Base-by-base conservation (phyloP, 2,113 vertebrate species). In the Zeus faber region DNA sequence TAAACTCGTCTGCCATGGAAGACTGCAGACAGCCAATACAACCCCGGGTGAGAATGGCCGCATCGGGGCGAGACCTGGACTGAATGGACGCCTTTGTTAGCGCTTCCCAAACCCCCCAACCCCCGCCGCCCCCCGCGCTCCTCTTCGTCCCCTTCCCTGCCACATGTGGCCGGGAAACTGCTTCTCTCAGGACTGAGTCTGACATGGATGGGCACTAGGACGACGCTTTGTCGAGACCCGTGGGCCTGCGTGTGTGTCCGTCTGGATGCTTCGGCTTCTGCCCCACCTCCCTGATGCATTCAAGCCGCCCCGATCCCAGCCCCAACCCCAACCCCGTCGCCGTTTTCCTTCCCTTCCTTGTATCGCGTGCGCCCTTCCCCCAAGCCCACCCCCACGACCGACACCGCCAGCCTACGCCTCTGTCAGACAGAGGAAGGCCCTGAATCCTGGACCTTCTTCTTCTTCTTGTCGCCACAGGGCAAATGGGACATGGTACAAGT, bases 21-120 rank as follows among this genome's bases (percentile, higher is more conserved):
- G 77, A 82, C 74, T 77, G 64, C 65, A 68, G 61, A 73, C 72
- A 82, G 79, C 70, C 82, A 81, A 68, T 50, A 87, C 79, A 80
- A 33, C 22, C 48, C 56, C 54, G 58, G 44, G 63, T 58, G 59
- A 75, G 62, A 59, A 52, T 20, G 52, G 57, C 49, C 37, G 20
- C 54, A 58, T 54, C 47, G 35, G n/a, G 59, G 27, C 24, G 49
- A 69, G 58, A 72, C 62, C 45, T 65, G 58, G 51, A 44, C 66
- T 79, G 62, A 85, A 84, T 80, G 75, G 60, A 65, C n/a, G 59
- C 73, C 75, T 83, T 81, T 86, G 80, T 84, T 80, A 29, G 54
- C 52, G 54, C 33, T 54, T 54, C 18, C 53, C 48, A 18, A 60
- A 65, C 54, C 63, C 60, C 61, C 66, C 45, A 50, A n/a, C 21